phyloP scores from a whole-genome alignment of 2,888 invertebrate genomes.

The Leptothorax acervorum region DNA sequence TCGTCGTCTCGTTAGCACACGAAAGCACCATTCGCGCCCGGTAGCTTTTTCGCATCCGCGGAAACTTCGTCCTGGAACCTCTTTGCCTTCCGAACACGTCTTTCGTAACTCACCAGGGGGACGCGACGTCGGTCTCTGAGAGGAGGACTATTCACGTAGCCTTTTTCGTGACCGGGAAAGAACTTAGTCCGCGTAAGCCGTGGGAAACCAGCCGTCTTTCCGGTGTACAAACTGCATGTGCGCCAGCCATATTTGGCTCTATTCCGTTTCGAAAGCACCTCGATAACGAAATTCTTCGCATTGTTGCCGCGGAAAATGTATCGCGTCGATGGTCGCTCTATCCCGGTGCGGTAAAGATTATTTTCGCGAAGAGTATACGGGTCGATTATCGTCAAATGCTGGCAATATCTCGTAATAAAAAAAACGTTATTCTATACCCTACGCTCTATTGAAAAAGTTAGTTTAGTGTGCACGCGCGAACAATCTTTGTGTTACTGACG shows the following conservation, averaged over 20 bases:
- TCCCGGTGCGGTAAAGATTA: slow-evolving; percentile 24
- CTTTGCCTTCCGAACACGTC: slow-evolving; percentile 73
- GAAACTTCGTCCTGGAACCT: slow-evolving; percentile 60
- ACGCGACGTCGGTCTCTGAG: slow-evolving; percentile 52
- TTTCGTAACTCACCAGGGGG: slow-evolving; percentile 66
- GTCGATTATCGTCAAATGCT: slow-evolving; percentile 11
- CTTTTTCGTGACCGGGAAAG: slow-evolving; percentile 58
- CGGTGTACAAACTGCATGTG: slow-evolving; percentile 44
- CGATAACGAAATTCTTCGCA: slow-evolving; percentile 62
- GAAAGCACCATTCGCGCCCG: slow-evolving; percentile 47
- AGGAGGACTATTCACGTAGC: slow-evolving; percentile 55
- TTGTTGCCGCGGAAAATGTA: slow-evolving; percentile 55
- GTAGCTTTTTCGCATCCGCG: slow-evolving; percentile 55
- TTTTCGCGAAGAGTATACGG: slow-evolving; percentile 21
- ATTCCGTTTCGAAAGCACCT: slow-evolving; percentile 58
- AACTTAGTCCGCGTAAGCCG: slow-evolving; percentile 57
- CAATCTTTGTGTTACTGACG: slow-evolving; percentile 10
- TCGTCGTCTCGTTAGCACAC: slow-evolving; percentile 46
- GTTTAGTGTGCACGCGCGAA: not conserved
- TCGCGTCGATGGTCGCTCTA: not conserved
- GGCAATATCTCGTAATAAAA: not conserved
- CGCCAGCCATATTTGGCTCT: slow-evolving; percentile 54
- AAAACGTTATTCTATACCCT: slow-evolving; percentile 16
- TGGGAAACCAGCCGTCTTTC: slow-evolving; percentile 52
- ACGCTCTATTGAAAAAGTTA: not conserved